Base-by-base conservation (phyloP, 2,888 invertebrate genomes). In the Dryocosmus kuriphilus region DNA sequence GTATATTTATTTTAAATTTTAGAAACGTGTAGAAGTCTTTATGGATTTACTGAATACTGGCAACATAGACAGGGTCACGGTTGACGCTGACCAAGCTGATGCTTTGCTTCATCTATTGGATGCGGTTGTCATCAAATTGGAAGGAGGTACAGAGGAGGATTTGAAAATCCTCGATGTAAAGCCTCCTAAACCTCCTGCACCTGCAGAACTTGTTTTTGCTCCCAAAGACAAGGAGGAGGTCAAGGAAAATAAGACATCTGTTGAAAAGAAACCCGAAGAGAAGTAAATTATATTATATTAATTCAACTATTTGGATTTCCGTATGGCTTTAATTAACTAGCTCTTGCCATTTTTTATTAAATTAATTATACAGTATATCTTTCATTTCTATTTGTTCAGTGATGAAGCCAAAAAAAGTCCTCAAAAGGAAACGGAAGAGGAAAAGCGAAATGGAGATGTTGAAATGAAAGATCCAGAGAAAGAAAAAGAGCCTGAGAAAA, bases 51-150 rank as follows among this genome's bases (percentile, higher is more conserved):
- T 99, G 74, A 94, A 95, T 2, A 93, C 93, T 57, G 95, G 94
- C 3, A 94, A 95, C 85, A 93, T 99, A 67, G 95, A 96, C 79
- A 94, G 93, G 84, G 95, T 97, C 0, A 94, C 95, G 2, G 95
- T 99, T 1, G 99, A 99, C 90, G 95, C 96, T 57, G 96, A 96
- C 77, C 96, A 97, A 91, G 94, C 95, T 0, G 96, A 96, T 76
- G 94, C 95, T 78, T 92, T 99, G 75, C 94, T 99, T 73, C 95
- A 96, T 84, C 93, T 99, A 14, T 94, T 99, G 79, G 99, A 99
- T 91, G 97, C 98, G 77, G 98, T 98, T 61, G 99, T 99, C 8
- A 98, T 99, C 81, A 97, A 98, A 91, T 93, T 99, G 62, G 99
- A 99, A 92, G 99, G 98, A 27, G 97, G 97, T 0, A 95, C 95